Evolutionary conservation across 2,888 invertebrate genomes (phyloP), one percentile per base, ranked within the genome.

Genomic region (Platerodrilus igneus): DNA sequence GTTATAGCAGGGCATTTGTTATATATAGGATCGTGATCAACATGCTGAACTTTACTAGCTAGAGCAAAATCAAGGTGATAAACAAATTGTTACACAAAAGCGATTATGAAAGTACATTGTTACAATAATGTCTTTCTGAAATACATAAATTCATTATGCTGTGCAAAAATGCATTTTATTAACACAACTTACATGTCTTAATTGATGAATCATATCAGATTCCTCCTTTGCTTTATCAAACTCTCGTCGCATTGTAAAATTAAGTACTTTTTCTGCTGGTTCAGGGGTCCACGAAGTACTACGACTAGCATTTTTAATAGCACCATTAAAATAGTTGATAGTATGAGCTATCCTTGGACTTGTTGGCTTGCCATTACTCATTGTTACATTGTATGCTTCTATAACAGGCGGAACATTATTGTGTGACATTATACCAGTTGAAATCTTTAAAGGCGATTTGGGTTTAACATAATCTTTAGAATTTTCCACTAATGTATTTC

Each of bases 211-310:
- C 54, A 92, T 71, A 61, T 91, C 89, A 4, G 81, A 80, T 64
- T 93, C 92, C 66, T 92, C 92, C 62, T 86, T 83, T 58, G 90
- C 89, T 57, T 88, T 86, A 64, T 93, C 91, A 50, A 91, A 86
- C 67, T 92, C 92, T 51, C 93, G 75, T 58, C 91, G 79, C 84
- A 93, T 90, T 1, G 93, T 93, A 65, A 92, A 92, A 60, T 86
- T 87, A 56, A 90, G 78, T 63, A 87, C 87, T 51, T 86, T 86
- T 1, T 76, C 69, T 22, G 78, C 69, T 48, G 78, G 67, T 54
- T 85, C 83, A 56, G 81, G 80, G 55, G 79, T 84, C 86, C 86
- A 87, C 53, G 79, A 77, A 55, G 83, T 78, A 59, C 75, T 79
- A 48, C 70, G 64, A 19, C 58, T 56, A 2, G 70, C 65, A 52